phyloP scores from a whole-genome alignment of 53 echinoderm and acorn worm species.

The Arbacia lixula region DNA sequence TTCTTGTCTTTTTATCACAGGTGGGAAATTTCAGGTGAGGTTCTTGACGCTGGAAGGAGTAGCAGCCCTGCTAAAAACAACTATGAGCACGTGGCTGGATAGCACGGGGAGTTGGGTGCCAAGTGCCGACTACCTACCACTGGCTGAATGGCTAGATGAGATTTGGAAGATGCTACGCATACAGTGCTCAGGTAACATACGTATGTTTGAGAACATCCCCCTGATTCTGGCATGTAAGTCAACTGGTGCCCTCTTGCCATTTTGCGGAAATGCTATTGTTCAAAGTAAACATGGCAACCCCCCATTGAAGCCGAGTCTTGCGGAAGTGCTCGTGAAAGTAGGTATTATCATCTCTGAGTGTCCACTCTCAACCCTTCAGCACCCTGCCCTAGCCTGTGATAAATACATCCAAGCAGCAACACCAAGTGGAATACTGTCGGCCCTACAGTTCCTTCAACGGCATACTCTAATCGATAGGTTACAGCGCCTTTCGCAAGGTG shows the following conservation, averaged over 20 bases:
- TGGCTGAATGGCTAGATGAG: neutral
- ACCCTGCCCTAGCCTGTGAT: conserved; percentile 17
- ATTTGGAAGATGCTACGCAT: conserved; percentile 17
- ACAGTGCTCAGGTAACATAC: conserved; percentile 13
- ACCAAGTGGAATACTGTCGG: conserved; percentile 6
- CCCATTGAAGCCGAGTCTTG: neutral
- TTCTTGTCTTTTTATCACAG: neutral
- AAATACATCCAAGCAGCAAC: conserved; percentile 31
- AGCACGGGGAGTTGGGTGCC: neutral
- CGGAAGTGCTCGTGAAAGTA: neutral
- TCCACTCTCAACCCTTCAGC: neutral
- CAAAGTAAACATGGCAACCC: neutral
- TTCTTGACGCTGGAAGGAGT: conserved; percentile 12
- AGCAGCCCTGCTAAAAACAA: neutral
- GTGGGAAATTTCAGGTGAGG: conserved; percentile 11
- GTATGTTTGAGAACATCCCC: neutral
- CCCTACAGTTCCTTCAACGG: neutral
- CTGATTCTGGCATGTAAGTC: neutral
- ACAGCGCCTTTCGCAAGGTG: no score
- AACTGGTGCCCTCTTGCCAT: neutral
- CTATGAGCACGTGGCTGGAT: neutral
- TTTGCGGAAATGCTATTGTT: neutral
- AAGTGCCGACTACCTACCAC: neutral
- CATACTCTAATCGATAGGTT: no score
- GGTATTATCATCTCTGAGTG: conserved; percentile 22